These are phyloP conservation scores for Drosophila kanapiae DNA, from an alignment of 1,140 invertebrate genomes.

Conservation along the genomic window DNA sequence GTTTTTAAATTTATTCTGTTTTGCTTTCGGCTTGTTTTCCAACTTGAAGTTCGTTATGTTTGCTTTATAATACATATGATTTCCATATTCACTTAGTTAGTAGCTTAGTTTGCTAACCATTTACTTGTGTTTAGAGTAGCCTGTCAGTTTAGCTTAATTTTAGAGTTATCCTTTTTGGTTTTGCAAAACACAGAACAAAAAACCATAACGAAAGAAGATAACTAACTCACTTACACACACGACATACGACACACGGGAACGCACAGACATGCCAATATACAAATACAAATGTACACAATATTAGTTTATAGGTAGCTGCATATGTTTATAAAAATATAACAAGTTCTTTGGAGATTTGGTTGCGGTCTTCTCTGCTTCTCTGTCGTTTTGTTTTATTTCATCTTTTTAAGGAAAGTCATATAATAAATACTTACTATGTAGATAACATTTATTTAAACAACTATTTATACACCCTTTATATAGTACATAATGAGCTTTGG, in stretches of 20 bases:
- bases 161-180: constrained; percentile 40
- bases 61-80: constrained; percentile 61
- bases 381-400: constrained; percentile 6
- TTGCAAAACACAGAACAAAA: constrained; percentile 42
- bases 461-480: constrained; percentile 51
- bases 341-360: constrained; percentile 71
- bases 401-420: constrained; percentile 60
- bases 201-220: constrained; percentile 39
- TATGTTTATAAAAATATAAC: constrained; percentile 78
- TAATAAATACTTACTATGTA: constrained; percentile 64
- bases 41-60: constrained; percentile 57
- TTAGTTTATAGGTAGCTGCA: constrained; percentile 48
- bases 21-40: constrained; percentile 50
- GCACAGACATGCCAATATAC: constrained; percentile 42
- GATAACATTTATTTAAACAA: constrained; percentile 57
- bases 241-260: constrained; percentile 13
- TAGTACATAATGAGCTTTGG: constrained; percentile 58
- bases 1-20: constrained; percentile 59
- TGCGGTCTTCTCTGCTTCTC: constrained; percentile 15
- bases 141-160: constrained; percentile 42
- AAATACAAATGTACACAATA: constrained; percentile 54
- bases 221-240: constrained; percentile 52
- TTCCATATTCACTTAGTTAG: constrained; percentile 57
- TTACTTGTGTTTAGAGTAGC: constrained; percentile 36
- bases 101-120: constrained; percentile 51